phyloP scores from a whole-genome alignment of 2,113 vertebrate species.

The Chaetodon trifascialis region DNA sequence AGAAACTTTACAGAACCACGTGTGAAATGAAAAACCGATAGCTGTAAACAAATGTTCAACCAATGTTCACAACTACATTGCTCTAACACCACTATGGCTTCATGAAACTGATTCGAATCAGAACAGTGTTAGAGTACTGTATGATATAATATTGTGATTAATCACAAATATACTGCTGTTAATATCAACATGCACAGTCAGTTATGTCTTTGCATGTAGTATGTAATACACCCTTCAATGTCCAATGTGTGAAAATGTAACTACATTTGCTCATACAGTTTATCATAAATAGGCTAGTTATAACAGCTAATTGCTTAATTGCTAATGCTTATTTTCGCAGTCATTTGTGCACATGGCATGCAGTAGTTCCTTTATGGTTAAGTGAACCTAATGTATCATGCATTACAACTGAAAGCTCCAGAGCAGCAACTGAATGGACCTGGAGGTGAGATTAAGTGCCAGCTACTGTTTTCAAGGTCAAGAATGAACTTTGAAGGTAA shows the following conservation, averaged over 20 bases:
- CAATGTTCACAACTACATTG: neutral
- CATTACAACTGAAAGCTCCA: neutral
- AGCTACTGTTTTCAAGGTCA: neutral
- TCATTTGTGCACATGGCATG: neutral
- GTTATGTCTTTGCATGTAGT: neutral
- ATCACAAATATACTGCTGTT: too few species aligned
- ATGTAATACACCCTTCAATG: neutral
- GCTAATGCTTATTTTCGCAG: neutral
- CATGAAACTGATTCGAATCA: neutral
- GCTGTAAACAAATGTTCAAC: neutral
- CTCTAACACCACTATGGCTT: neutral
- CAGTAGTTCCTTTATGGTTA: neutral
- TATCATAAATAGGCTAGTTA: neutral
- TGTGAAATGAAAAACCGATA: constrained; percentile 36
- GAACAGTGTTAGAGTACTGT: too few species aligned
- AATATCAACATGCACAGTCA: too few species aligned
- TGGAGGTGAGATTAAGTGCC: neutral
- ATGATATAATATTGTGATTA: too few species aligned
- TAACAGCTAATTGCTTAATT: neutral
- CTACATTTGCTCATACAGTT: neutral
- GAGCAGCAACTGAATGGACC: neutral
- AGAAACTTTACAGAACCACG: constrained; percentile 45
- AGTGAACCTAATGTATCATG: neutral
- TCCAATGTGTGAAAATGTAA: neutral
- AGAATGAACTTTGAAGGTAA: neutral